Percentiles rank a stretch among this genome's conserved stretches.
Conservation (phyloP, 2,113 vertebrate species). For the Sula dactylatra region DNA sequence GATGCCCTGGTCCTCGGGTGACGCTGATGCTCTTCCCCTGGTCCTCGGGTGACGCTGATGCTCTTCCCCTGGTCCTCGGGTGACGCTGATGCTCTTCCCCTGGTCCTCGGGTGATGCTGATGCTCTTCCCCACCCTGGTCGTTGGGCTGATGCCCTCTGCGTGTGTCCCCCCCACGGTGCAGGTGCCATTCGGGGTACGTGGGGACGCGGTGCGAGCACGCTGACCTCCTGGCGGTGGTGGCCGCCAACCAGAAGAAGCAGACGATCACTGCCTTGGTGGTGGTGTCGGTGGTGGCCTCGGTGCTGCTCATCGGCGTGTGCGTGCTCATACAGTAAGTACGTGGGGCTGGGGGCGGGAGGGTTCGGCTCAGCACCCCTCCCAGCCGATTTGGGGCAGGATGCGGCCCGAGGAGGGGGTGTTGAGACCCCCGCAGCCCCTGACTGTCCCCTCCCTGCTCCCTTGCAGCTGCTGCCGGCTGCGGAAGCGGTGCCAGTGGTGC, state of each 20-base stretch:
- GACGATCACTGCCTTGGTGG: slow-evolving; percentile 86
- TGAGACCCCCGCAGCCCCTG: background rate
- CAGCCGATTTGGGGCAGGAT: background rate
- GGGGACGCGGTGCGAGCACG: slow-evolving; percentile 90
- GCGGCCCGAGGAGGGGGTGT: fast-evolving
- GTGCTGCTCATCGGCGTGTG: slow-evolving; percentile 81
- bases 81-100: too few species aligned
- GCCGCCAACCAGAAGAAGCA: slow-evolving; percentile 91
- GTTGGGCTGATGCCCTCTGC: background rate
- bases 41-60: background rate
- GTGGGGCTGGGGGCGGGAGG: fast-evolving
- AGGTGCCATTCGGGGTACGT: slow-evolving; percentile 90
- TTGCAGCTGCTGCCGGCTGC: slow-evolving; percentile 85
- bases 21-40: background rate
- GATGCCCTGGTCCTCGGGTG: background rate
- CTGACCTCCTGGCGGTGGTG: slow-evolving; percentile 93
- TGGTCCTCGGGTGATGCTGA: too few species aligned
- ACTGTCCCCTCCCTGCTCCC: background rate
- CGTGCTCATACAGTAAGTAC: slow-evolving; percentile 90
- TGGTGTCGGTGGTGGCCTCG: slow-evolving; percentile 85
- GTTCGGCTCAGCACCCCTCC: background rate
- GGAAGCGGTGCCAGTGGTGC: slow-evolving; percentile 78
- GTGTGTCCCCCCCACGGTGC: too few species aligned
- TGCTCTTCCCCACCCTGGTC: too few species aligned
- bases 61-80: too few species aligned